Conservation (phyloP, 2,888 invertebrate genomes). For the Bellardia bayeri region DNA sequence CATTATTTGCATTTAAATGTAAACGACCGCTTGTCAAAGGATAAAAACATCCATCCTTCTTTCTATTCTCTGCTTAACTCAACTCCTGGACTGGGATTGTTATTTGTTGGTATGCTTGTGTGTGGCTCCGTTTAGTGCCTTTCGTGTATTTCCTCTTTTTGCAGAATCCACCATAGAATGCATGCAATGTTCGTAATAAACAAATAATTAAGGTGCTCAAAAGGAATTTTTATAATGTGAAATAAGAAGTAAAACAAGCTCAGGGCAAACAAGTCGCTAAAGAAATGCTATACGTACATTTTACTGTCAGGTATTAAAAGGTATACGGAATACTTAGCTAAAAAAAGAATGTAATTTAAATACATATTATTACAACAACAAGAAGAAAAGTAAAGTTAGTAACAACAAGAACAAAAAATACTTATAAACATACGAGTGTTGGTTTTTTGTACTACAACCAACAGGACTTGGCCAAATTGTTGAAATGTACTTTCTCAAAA, state of each 20-base stretch:
- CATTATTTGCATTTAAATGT: constrained; percentile 70
- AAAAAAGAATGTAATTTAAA: constrained; percentile 58
- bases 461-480: no score
- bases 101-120: constrained; percentile 16
- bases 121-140: constrained; percentile 27
- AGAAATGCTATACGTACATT: background rate
- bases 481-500: no score
- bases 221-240: constrained; percentile 70
- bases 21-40: constrained; percentile 72
- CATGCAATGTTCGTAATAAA: constrained; percentile 69
- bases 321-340: constrained; percentile 47
- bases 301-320: constrained; percentile 36
- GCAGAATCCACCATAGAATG: constrained; percentile 51
- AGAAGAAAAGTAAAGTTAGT: constrained; percentile 1
- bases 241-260: constrained; percentile 19
- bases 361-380: constrained; percentile 39
- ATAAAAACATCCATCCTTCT: constrained; percentile 34
- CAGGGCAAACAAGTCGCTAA: constrained; percentile 17
- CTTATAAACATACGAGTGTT: no score
- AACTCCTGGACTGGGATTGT: constrained; percentile 21
- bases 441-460: constrained; percentile 10
- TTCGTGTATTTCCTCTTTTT: background rate
- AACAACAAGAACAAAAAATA: background rate
- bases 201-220: constrained; percentile 74
- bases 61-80: constrained; percentile 48